Percentiles rank a stretch among this genome's conserved stretches.
Evolutionary conservation across 1,140 invertebrate species (phyloP).

Genomic region (Carcinoscorpius rotundicauda): DNA sequence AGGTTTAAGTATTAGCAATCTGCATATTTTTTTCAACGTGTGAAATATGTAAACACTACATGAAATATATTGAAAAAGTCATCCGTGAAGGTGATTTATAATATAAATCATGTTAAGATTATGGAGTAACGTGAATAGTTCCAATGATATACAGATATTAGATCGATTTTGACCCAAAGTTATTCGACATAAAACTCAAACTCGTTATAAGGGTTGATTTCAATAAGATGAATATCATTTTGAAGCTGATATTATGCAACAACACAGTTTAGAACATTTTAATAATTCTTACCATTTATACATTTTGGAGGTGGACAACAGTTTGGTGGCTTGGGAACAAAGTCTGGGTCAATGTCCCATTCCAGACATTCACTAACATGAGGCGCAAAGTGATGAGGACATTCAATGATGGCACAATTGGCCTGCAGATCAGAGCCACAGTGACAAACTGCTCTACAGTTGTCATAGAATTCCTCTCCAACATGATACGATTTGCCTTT

Average conservation of each 20-base stretch:
- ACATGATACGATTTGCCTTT: slow-evolving; percentile 44
- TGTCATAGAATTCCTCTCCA: slow-evolving; percentile 55
- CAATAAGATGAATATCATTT: background rate
- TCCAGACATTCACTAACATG: slow-evolving; percentile 62
- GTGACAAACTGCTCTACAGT: slow-evolving; percentile 55
- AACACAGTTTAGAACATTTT: slow-evolving; percentile 11
- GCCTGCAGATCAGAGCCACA: slow-evolving; percentile 47
- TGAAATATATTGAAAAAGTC: no score
- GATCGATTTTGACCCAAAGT: no score
- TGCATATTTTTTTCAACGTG: no score
- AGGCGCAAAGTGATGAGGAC: slow-evolving; percentile 20
- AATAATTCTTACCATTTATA: slow-evolving; percentile 31
- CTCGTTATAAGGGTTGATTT: background rate
- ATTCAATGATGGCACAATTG: slow-evolving; percentile 49
- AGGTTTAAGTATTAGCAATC: no score
- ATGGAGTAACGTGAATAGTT: background rate
- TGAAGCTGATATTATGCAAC: slow-evolving; percentile 17
- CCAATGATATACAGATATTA: background rate
- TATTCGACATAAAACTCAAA: background rate
- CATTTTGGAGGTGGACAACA: slow-evolving; percentile 57
- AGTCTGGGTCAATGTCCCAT: slow-evolving; percentile 62
- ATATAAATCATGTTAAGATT: background rate
- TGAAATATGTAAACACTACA: no score
- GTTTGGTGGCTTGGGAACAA: slow-evolving; percentile 54
- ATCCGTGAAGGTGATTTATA: background rate